Evolutionary conservation across 37 sponge, comb jelly and placozoan species (phyloP).

Genomic region (Beroe forskalii): DNA sequence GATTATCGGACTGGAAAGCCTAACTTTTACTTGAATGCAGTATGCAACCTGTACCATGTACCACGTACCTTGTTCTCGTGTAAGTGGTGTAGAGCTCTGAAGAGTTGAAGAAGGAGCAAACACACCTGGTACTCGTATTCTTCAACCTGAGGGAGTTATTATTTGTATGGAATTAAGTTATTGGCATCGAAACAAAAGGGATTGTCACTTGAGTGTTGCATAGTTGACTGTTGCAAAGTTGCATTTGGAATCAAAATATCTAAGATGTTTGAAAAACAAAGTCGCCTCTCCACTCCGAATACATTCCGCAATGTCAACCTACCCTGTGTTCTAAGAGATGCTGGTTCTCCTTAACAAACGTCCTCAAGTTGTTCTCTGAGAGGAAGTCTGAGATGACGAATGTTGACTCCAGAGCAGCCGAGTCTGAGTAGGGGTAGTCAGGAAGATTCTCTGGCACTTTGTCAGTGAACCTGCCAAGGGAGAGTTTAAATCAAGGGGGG

Average conservation of each 20-base stretch:
- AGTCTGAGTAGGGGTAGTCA: slow-evolving; percentile 13
- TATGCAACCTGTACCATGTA: too few species aligned
- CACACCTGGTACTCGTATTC: slow-evolving; percentile 64
- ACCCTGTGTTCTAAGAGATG: slow-evolving; percentile 40
- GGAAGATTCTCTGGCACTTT: slow-evolving; percentile 48
- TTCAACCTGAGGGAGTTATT: slow-evolving; percentile 35
- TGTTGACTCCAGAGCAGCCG: not conserved
- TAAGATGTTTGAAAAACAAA: too few species aligned
- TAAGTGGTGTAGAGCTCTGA: slow-evolving; percentile 40
- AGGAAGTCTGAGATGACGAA: slow-evolving; percentile 58
- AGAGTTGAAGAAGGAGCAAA: slow-evolving; percentile 29
- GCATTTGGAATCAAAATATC: too few species aligned
- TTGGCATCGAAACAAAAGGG: too few species aligned
- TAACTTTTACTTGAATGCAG: too few species aligned
- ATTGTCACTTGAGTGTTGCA: too few species aligned
- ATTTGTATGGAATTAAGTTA: too few species aligned
- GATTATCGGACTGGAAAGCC: too few species aligned
- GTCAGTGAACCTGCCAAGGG: slow-evolving; percentile 35
- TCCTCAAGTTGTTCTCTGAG: slow-evolving; percentile 24
- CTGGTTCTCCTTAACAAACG: slow-evolving; percentile 46
- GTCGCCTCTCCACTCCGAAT: too few species aligned
- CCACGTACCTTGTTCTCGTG: slow-evolving; percentile 59
- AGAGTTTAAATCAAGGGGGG: too few species aligned
- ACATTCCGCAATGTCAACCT: too few species aligned
- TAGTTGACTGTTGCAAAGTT: too few species aligned